Base-by-base conservation (phyloP, 2,888 invertebrate species). In the Standfussiana lucernea region DNA sequence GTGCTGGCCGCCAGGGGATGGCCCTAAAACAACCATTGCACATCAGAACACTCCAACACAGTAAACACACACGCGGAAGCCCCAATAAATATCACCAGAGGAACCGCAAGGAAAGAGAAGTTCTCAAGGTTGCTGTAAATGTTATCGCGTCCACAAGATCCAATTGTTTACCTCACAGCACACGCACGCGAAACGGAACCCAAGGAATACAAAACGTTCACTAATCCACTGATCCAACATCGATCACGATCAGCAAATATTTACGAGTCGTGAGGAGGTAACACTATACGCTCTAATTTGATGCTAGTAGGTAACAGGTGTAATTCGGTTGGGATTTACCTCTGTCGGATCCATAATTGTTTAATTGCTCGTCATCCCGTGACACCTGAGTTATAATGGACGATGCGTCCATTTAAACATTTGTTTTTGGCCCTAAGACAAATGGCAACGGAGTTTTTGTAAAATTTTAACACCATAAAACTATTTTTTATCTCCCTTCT, bases 321-420 rank as follows among this genome's bases (percentile, higher is more conserved):
- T 96, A 96, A 95, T 95, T 95, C 93, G 92, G 94, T 95, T 95
- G 93, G 92, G 95, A 94, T 96, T 98, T 98, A 99, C 99, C 99
- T 98, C 99, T 99, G 97, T 99, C 99, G 97, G 98, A 97, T 97
- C 98, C 97, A 97, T 98, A 98, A 97, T 98, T 98, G 97, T 98
- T 98, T 97, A 98, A 97, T 97, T 98, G 98, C 97, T 99, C 99
- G 98, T 99, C 99, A 98, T 99, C 99, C 97, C 99, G 98, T 97
- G 98, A 98, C 98, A 99, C 99, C 98, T 99, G 99, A 97, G 99
- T 99, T 97, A 99, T 99, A 97, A 99, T 99, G 98, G 99, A 99
- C 98, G 99, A 98, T 98, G 98, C 99, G 99, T 99, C 99, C 99
- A 99, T 99, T 97, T 97, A 97, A 96, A 96, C 97, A 97, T 97